phyloP scores from a whole-genome alignment of 2,888 invertebrate species.

The Ophion slaviceki region DNA sequence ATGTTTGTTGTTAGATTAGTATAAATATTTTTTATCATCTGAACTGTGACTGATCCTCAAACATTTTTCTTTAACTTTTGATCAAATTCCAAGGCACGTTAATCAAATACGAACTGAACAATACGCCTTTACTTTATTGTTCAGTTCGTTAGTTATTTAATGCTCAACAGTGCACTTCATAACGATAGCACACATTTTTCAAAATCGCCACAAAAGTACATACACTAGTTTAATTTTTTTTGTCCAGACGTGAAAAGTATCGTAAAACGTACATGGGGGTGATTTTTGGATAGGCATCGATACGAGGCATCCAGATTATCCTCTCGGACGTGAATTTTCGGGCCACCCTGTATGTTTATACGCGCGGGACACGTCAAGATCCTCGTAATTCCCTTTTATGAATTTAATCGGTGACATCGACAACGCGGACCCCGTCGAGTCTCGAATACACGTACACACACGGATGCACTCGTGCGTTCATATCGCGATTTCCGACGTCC shows the following conservation, averaged over 20 bases:
- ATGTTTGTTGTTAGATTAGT: too few species aligned
- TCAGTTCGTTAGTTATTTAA: not conserved
- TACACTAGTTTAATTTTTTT: not conserved
- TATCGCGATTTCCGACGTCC: slow-evolving; percentile 42
- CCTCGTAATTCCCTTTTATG: slow-evolving; percentile 63
- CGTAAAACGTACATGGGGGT: not conserved
- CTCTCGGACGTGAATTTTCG: not conserved
- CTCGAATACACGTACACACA: not conserved
- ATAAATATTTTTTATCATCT: too few species aligned
- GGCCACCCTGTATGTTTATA: not conserved
- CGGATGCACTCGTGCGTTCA: not conserved
- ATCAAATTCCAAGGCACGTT: too few species aligned
- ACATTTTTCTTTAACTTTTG: too few species aligned
- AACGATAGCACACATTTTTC: too few species aligned
- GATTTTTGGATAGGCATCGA: not conserved
- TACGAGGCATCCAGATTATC: not conserved
- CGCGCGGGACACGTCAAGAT: slow-evolving; percentile 40
- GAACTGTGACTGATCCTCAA: too few species aligned
- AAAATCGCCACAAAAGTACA: not conserved
- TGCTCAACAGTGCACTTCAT: too few species aligned
- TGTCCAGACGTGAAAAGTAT: not conserved
- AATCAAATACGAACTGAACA: too few species aligned
- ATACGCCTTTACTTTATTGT: not conserved
- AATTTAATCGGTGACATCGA: slow-evolving; percentile 62
- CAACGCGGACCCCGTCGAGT: slow-evolving; percentile 24